Percentiles rank a stretch among this genome's conserved stretches.
Conservation (phyloP, 2,113 vertebrate species). For the Gasterosteus nipponicus region DNA sequence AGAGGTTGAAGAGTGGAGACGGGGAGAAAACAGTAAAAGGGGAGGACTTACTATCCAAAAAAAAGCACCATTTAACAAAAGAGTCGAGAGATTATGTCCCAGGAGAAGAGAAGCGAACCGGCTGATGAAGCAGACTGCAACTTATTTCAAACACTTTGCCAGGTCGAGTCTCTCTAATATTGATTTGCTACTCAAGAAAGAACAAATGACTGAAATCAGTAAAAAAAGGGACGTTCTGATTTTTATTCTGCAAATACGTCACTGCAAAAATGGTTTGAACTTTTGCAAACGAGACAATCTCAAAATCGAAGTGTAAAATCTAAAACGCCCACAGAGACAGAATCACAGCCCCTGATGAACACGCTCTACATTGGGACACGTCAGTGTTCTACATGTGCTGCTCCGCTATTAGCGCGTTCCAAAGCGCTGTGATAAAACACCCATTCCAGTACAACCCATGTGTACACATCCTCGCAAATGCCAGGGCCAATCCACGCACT, state of each 20-base stretch:
- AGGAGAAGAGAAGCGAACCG: not conserved
- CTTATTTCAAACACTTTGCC: not conserved
- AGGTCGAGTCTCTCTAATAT: not conserved
- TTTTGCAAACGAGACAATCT: not conserved
- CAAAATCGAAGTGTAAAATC: too few relatives aligned
- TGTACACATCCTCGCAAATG: constrained; percentile 86
- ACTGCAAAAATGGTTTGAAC: constrained; percentile 1
- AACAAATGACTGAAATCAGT: not conserved
- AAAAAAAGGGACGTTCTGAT: not conserved
- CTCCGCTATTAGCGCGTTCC: constrained; percentile 78
- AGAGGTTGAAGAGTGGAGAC: constrained; percentile 20
- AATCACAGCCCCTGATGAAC: constrained; percentile 72
- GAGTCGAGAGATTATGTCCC: not conserved
- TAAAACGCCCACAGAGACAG: constrained; percentile 19
- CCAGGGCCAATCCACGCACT: constrained; percentile 84
- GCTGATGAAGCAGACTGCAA: not conserved
- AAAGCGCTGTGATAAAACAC: constrained; percentile 83
- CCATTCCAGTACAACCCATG: constrained; percentile 80
- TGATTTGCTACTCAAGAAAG: not conserved
- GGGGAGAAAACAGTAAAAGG: not conserved
- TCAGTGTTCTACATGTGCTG: constrained; percentile 69
- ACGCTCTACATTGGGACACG: constrained; percentile 62
- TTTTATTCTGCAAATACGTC: not conserved
- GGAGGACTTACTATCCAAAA: constrained; percentile 20
- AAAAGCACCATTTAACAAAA: not conserved